Conservation (phyloP, 2,888 invertebrate genomes). For the Philhelius pedissequus region DNA sequence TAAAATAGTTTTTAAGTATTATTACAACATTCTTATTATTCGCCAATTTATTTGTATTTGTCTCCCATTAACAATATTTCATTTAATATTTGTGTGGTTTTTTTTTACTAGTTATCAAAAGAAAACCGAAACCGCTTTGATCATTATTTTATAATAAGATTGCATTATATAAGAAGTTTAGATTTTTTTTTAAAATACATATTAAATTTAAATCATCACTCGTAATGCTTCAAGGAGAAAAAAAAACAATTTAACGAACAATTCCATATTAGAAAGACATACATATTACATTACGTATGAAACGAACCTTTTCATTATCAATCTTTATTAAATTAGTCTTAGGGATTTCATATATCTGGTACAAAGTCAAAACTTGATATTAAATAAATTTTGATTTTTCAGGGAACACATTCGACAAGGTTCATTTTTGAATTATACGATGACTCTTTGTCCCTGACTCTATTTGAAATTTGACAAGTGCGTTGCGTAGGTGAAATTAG, state of each 20-base stretch:
- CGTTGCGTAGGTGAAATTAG: too few relatives aligned
- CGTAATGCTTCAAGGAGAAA: not conserved
- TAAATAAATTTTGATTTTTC: too few relatives aligned
- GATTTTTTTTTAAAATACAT: not conserved
- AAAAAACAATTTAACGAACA: too few relatives aligned
- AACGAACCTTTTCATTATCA: conserved; percentile 9
- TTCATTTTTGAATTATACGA: too few relatives aligned
- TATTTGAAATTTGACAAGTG: too few relatives aligned
- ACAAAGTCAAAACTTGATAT: not conserved
- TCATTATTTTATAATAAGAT: not conserved
- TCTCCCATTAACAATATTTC: not conserved
- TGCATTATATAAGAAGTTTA: not conserved
- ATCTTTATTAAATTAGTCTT: too few relatives aligned
- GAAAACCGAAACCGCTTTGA: not conserved
- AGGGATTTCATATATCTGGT: not conserved
- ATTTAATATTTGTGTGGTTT: not conserved
- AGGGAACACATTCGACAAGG: too few relatives aligned
- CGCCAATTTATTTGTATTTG: not conserved
- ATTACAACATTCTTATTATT: not conserved
- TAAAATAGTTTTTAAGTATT: conserved; percentile 65
- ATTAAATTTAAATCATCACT: not conserved
- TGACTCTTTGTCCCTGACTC: too few relatives aligned
- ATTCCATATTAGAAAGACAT: not conserved
- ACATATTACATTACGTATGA: not conserved
- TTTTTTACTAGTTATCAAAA: not conserved